Percentiles rank a stretch among this genome's conserved stretches.
These are phyloP conservation scores for Helarctos malayanus DNA, from an alignment of 2,797 vertebrate species.

Conservation along the genomic window DNA sequence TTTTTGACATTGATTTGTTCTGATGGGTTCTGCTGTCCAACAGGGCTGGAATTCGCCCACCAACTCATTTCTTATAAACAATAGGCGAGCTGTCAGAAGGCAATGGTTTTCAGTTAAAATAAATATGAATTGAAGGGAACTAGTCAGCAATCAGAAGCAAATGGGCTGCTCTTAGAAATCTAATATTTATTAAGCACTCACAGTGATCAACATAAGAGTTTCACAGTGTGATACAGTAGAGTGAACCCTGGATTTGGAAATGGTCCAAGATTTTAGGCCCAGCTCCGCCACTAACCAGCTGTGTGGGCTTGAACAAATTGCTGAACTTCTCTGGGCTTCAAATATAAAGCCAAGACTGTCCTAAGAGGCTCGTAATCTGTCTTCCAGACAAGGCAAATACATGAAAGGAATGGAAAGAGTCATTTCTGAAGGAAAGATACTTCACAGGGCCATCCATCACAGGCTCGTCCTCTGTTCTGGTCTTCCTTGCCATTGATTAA, in stretches of 20 bases:
- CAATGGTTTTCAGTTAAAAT: slow-evolving; percentile 73
- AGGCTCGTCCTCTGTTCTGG: slow-evolving; percentile 62
- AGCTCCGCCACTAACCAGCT: neutral
- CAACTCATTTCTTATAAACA: slow-evolving; percentile 71
- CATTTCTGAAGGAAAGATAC: slow-evolving; percentile 53
- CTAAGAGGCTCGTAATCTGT: neutral
- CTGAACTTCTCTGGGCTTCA: slow-evolving; percentile 50
- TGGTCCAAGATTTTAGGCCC: slow-evolving; percentile 50
- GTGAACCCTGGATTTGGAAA: slow-evolving; percentile 46
- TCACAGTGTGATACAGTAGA: slow-evolving; percentile 72
- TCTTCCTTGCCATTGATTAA: slow-evolving; percentile 81
- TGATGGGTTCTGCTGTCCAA: slow-evolving; percentile 72
- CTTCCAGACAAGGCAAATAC: slow-evolving; percentile 55
- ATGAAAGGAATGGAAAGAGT: slow-evolving; percentile 59
- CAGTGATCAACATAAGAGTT: slow-evolving; percentile 70
- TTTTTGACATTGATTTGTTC: slow-evolving; percentile 77
- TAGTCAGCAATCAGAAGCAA: slow-evolving; percentile 76
- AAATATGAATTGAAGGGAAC: slow-evolving; percentile 76
- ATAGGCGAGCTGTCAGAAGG: slow-evolving; percentile 57
- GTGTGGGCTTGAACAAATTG: slow-evolving; percentile 18
- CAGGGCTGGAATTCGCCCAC: slow-evolving; percentile 76
- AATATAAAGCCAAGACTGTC: slow-evolving; percentile 25
- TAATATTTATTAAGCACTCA: slow-evolving; percentile 75
- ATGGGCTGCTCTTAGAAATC: slow-evolving; percentile 74
- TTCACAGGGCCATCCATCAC: slow-evolving; percentile 80